Percentiles rank a stretch among this genome's conserved stretches.
Evolutionary conservation across 2,888 invertebrate species (phyloP).

Genomic region (Nycteola revayana): DNA sequence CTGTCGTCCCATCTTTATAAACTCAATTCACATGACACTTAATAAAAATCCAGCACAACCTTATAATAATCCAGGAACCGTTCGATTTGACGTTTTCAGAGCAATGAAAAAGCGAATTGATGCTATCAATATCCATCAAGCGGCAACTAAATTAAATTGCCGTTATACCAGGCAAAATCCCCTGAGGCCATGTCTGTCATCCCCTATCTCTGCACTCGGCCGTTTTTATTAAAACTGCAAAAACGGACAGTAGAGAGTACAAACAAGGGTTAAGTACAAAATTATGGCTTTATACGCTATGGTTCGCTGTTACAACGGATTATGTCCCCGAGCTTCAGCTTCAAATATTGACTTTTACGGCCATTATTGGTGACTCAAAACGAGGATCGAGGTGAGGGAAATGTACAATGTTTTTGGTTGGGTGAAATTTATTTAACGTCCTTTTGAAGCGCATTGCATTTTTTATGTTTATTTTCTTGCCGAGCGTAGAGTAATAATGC

Average conservation of each 20-base stretch:
- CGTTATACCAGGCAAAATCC: constrained; percentile 28
- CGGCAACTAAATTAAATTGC: constrained; percentile 41
- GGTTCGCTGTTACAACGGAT: constrained; percentile 28
- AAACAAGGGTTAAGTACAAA: constrained; percentile 48
- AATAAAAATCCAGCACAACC: constrained; percentile 16
- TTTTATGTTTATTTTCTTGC: too few species aligned
- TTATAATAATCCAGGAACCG: constrained; percentile 27
- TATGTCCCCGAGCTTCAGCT: constrained; percentile 26
- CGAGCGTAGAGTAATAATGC: too few species aligned
- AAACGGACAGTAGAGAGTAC: constrained; percentile 36
- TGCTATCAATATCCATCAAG: constrained; percentile 42
- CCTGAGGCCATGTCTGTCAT: constrained; percentile 37
- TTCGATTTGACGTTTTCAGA: constrained; percentile 28
- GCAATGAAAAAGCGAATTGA: constrained; percentile 38
- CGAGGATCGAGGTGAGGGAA: constrained; percentile 15
- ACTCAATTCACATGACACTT: constrained; percentile 16
- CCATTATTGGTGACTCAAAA: constrained; percentile 31
- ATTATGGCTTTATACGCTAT: constrained; percentile 41
- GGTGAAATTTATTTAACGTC: too few species aligned
- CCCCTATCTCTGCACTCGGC: constrained; percentile 31
- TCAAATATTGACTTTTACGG: constrained; percentile 37
- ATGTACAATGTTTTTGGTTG: too few species aligned
- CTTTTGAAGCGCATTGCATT: too few species aligned
- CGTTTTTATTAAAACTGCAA: constrained; percentile 55
- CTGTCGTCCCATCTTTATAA: constrained; percentile 18